phyloP scores from a whole-genome alignment of 35 echinoderm and acorn worm genomes.

The Amphiura filiformis region DNA sequence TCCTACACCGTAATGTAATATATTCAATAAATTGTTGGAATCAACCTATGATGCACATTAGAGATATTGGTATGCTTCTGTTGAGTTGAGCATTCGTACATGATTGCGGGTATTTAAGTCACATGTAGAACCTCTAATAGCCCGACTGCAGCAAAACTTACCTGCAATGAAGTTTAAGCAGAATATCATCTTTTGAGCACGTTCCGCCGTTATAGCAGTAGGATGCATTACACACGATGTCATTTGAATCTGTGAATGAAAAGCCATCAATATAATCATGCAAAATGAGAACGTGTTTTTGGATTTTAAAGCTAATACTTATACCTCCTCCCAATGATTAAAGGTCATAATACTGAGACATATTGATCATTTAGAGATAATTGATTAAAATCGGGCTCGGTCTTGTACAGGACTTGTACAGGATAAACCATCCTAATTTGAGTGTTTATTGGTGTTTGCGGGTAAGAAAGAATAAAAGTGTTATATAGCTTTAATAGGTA shows the following conservation, averaged over 20 bases:
- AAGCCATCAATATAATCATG: not conserved
- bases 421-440: not conserved
- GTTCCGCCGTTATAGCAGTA: not conserved
- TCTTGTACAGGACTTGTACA: no score
- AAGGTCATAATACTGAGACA: not conserved
- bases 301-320: not conserved
- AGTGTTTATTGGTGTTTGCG: not conserved
- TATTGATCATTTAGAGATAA: not conserved
- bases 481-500: no score
- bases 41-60: no score
- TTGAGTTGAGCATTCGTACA: not conserved
- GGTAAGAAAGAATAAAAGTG: not conserved
- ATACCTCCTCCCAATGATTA: not conserved
- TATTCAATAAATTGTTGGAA: no score
- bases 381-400: not conserved
- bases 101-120: not conserved
- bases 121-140: not conserved
- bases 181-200: not conserved
- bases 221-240: not conserved
- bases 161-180: not conserved
- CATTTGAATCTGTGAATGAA: not conserved
- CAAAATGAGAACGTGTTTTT: not conserved
- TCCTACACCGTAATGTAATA: not conserved
- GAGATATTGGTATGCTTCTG: no score
- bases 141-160: not conserved